A percentile compares a stretch with the other conserved stretches of the same genome.
Conservation (phyloP, 1,140 invertebrate genomes). For the Drosophila saltans region DNA sequence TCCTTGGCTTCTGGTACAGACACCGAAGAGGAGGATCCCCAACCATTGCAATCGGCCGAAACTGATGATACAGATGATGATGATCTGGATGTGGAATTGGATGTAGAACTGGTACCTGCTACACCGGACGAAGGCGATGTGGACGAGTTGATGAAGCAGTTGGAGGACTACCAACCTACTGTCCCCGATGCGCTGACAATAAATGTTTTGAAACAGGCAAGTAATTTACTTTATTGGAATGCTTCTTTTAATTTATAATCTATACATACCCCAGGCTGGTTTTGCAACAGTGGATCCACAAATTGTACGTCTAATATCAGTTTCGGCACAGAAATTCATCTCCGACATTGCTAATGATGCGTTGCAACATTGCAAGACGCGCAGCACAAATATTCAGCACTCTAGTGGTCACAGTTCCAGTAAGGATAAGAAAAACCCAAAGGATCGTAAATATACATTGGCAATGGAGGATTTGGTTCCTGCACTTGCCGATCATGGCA, state of each 20-base stretch:
- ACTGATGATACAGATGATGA: conserved; percentile 43
- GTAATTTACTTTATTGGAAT: background rate
- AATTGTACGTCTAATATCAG: conserved; percentile 92
- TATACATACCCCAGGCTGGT: conserved; percentile 85
- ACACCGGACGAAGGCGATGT: conserved; percentile 52
- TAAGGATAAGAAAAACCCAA: conserved; percentile 83
- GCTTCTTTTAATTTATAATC: background rate
- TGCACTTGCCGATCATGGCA: conserved; percentile 96
- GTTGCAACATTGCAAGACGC: conserved; percentile 96
- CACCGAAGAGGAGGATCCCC: conserved; percentile 47
- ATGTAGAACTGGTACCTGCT: conserved; percentile 54
- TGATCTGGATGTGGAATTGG: conserved; percentile 52
- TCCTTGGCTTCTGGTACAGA: conserved; percentile 55
- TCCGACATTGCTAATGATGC: conserved; percentile 99
- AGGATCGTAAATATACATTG: conserved; percentile 95
- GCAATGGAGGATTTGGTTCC: conserved; percentile 98
- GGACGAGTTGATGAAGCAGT: conserved; percentile 85
- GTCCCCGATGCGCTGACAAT: conserved; percentile 88
- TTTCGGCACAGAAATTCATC: conserved; percentile 98
- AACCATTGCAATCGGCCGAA: background rate
- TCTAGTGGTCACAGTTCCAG: conserved; percentile 77
- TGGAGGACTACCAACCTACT: conserved; percentile 91
- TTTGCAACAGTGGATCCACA: conserved; percentile 95
- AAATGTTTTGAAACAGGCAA: conserved; percentile 88
- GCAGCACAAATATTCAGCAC: conserved; percentile 88